Conservation (phyloP, 2,113 vertebrate genomes). For the Brachypodius melanocephalos region DNA sequence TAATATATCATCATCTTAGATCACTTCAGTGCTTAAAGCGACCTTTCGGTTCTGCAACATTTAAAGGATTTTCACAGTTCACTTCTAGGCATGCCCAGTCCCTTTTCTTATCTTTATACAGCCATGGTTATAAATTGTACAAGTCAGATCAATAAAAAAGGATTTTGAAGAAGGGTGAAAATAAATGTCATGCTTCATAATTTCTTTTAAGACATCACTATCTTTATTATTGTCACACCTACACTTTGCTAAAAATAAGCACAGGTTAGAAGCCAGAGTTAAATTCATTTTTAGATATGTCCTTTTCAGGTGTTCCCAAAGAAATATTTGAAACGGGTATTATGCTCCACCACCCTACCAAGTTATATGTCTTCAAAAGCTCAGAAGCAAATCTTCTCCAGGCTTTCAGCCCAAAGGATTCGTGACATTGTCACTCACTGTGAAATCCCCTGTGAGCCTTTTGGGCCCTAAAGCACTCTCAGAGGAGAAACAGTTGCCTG, state of each 20-base stretch:
- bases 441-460: background rate
- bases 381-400: background rate
- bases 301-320: constrained; percentile 3
- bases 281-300: constrained; percentile 40
- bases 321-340: background rate
- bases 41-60: background rate
- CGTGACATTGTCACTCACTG: background rate
- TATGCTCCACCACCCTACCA: background rate
- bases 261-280: constrained; percentile 28
- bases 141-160: constrained; percentile 55
- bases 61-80: constrained; percentile 40
- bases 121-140: constrained; percentile 10
- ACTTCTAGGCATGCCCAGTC: background rate
- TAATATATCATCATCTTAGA: background rate
- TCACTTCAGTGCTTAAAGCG: background rate
- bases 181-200: constrained; percentile 49
- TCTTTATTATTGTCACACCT: constrained; percentile 33
- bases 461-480: background rate
- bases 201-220: constrained; percentile 1
- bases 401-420: background rate
- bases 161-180: constrained; percentile 43
- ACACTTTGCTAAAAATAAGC: constrained; percentile 40
- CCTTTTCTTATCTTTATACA: constrained; percentile 4
- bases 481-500: background rate
- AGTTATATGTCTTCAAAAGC: background rate